phyloP scores from a whole-genome alignment of 64 coral and sea anemone species.

The Stylophora pistillata region DNA sequence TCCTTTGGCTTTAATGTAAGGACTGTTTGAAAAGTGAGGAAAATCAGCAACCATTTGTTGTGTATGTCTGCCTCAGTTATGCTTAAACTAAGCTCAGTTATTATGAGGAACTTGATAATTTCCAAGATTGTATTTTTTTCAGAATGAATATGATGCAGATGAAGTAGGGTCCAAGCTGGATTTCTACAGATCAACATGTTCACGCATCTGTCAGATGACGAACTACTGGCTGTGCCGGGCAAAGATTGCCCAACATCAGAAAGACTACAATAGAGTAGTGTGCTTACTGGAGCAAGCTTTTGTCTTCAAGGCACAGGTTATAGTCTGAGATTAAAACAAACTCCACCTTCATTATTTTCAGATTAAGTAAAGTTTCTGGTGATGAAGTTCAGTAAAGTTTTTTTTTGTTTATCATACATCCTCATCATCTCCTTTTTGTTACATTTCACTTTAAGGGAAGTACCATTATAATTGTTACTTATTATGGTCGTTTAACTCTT shows the following conservation, averaged over 20 bases:
- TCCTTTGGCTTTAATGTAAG: no score
- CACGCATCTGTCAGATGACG: constrained; percentile 26
- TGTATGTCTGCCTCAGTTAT: no score
- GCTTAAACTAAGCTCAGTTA: no score
- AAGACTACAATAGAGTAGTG: constrained; percentile 64
- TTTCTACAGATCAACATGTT: constrained; percentile 13
- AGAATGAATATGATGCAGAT: constrained; percentile 11
- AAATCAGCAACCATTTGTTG: no score
- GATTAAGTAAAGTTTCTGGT: no score
- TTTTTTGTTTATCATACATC: no score
- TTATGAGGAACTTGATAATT: background rate
- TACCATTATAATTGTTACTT: background rate
- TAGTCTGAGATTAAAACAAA: background rate
- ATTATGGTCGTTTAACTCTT: background rate
- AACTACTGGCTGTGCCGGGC: constrained; percentile 76
- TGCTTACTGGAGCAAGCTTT: constrained; percentile 75
- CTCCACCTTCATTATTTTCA: background rate
- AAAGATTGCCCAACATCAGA: constrained; percentile 69
- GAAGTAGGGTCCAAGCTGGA: constrained; percentile 17
- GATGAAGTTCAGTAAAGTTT: no score
- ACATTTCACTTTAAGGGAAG: no score
- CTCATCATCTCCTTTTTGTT: no score
- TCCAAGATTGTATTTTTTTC: background rate
- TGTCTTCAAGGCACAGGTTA: constrained; percentile 82
- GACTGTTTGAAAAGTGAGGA: no score